Conservation (phyloP, 2,113 vertebrate genomes). For the Rhipidura dahli region DNA sequence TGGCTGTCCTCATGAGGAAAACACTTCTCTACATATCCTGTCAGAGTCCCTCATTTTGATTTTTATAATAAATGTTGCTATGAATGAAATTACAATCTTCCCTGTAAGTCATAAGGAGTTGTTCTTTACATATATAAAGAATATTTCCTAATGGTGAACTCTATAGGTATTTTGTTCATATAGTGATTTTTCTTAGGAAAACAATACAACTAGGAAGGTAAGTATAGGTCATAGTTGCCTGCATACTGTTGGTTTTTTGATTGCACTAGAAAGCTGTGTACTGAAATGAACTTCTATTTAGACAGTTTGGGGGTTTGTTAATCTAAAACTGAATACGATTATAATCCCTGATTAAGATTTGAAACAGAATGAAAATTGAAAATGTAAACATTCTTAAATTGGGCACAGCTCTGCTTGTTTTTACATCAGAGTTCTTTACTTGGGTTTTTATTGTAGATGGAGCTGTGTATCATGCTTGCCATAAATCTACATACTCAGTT, state of each 20-base stretch:
- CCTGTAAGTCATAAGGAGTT: background rate
- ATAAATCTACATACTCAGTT: constrained; percentile 72
- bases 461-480: constrained; percentile 8
- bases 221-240: background rate
- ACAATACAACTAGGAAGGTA: background rate
- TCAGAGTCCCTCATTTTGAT: background rate
- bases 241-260: background rate
- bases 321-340: background rate
- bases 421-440: background rate
- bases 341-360: background rate
- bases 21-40: background rate
- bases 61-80: background rate
- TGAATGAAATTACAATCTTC: background rate
- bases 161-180: background rate
- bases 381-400: background rate
- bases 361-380: background rate
- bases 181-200: background rate
- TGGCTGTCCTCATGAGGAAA: background rate
- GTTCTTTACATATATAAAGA: background rate
- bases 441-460: constrained; percentile 45
- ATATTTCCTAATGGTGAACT: background rate
- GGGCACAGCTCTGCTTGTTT: background rate
- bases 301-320: background rate
- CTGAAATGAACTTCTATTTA: background rate
- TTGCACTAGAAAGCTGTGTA: background rate